A percentile compares a stretch with the other conserved stretches of the same genome.
phyloP scores from a whole-genome alignment of 2,113 vertebrate species.

The Aplodontia rufa region DNA sequence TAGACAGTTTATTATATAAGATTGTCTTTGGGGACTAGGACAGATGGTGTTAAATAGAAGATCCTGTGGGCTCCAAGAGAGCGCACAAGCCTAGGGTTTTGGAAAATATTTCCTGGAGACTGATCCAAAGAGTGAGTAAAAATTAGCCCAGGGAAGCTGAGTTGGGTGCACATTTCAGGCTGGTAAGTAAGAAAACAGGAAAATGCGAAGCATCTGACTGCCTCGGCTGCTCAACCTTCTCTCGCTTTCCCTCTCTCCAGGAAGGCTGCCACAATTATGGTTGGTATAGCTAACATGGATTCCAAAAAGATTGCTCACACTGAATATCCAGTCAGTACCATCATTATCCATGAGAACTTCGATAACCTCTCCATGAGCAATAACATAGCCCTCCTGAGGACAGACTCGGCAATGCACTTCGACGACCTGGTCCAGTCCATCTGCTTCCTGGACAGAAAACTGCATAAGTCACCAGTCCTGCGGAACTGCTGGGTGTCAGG shows the following conservation, averaged over 20 bases:
- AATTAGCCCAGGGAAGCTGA: neutral
- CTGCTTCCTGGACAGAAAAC: conserved; percentile 63
- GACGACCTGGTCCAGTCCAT: conserved; percentile 52
- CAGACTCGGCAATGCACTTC: conserved; percentile 41
- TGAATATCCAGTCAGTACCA: conserved; percentile 25
- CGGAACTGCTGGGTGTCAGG: conserved; percentile 75
- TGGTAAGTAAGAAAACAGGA: neutral
- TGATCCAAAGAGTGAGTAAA: neutral
- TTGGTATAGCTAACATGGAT: conserved; percentile 56
- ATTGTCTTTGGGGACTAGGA: neutral
- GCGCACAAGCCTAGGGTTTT: neutral
- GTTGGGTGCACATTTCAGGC: neutral
- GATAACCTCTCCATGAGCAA: conserved; percentile 19
- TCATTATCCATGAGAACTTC: conserved; percentile 64
- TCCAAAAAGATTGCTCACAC: neutral
- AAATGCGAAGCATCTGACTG: neutral
- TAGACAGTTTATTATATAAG: neutral
- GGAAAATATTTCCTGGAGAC: conserved; percentile 16
- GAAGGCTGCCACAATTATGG: conserved; percentile 18
- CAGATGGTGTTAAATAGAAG: neutral
- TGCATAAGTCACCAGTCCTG: neutral
- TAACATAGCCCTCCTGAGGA: conserved; percentile 72
- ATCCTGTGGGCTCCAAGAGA: neutral
- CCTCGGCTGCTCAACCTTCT: neutral
- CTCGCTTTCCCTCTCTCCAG: conserved; percentile 57